Evolutionary conservation across 1,140 invertebrate species (phyloP).

Genomic region (Leptinotarsa undecemlineata): DNA sequence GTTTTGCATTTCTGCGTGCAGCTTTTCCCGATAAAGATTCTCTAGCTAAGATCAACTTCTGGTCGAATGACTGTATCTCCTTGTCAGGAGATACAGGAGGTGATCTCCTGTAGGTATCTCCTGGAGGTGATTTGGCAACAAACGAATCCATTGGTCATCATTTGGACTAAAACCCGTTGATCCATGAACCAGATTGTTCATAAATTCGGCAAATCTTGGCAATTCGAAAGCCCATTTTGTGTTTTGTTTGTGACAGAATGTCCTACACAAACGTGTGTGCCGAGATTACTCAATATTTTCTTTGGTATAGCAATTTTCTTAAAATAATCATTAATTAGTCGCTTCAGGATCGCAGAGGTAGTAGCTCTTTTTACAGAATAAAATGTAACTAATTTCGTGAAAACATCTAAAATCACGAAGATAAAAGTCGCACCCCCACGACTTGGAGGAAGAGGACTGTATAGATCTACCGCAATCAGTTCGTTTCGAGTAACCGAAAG

Average conservation of each 20-base stretch:
- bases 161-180: no score
- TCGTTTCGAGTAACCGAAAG: no score
- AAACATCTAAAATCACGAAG: not conserved
- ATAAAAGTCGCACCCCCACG: not conserved
- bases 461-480: not conserved
- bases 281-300: not conserved
- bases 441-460: not conserved
- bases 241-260: not conserved
- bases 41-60: no score
- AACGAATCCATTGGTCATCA: no score
- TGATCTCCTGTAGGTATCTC: rapidly evolving
- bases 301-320: not conserved
- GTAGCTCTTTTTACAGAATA: not conserved
- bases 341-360: not conserved
- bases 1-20: no score
- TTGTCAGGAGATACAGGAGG: no score
- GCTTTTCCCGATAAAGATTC: no score
- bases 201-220: not conserved
- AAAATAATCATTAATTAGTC: not conserved
- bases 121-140: no score
- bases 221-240: not conserved
- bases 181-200: not conserved
- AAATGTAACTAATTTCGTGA: not conserved
- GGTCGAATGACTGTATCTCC: no score
- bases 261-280: no score